Base-by-base conservation (phyloP, 2,888 invertebrate genomes). In the Agrochola macilenta region DNA sequence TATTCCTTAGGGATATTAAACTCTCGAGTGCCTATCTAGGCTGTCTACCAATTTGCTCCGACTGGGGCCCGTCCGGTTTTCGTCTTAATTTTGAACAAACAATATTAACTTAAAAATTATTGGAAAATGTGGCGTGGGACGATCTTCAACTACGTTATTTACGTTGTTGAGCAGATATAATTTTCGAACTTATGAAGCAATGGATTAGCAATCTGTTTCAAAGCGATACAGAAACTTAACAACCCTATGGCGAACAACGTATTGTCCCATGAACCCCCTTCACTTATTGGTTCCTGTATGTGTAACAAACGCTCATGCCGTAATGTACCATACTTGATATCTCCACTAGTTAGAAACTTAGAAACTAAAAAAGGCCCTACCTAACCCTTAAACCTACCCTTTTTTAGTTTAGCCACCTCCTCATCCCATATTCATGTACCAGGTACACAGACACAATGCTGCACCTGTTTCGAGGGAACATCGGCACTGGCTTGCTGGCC, bases 401-500 rank as follows among this genome's bases (percentile, higher is more conserved):
- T 35, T 30, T 35, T 35, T 35, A 4, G 35, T 35, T 35, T 35
- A 26, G 9, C 2, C 46, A 49, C 2, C n/a, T n/a, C n/a, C 8
- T 7, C 14, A 30, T 39, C 2, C n/a, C 12, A 46, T 35, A 5
- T 69, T 46, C 23, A 11, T 30, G n/a, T 39, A 20, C 8, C 71
- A 99, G 99, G 85, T 99, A 98, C 93, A 89, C 97, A 88, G 98
- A 99, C 93, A 99, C 99, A 1, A 97, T 99, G 94, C 98, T 99
- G 96, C 99, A 99, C 94, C 96, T 99, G 79, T 98, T 99, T 92
- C 99, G 99, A 93, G 99, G 99, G 23, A 99, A 99, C 96, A 98
- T 99, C 79, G 99, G 99, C 52, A 99, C 99, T 0, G 99, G 99
- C 0, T 97, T 99, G 85, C 98, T 99, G 91, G 99, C 99, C 2